Evolutionary conservation across 2,797 vertebrate genomes (phyloP).

Genomic region (Anas bernieri): DNA sequence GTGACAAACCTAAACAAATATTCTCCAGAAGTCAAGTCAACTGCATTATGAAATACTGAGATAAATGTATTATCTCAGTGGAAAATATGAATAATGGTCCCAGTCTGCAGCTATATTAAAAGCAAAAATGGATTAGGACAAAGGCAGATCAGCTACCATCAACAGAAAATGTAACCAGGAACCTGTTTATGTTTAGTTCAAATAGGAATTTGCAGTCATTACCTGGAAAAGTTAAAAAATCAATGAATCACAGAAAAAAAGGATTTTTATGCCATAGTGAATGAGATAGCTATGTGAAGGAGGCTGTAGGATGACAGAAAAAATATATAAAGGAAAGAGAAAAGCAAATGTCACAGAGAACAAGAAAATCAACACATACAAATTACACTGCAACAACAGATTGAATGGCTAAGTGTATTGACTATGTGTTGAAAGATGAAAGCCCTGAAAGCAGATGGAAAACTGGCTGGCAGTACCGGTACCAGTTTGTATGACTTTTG

Average conservation of each 20-base stretch:
- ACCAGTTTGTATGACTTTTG: not conserved
- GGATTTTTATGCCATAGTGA: not conserved
- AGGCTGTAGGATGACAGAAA: not conserved
- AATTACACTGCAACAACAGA: not conserved
- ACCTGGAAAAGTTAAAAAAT: slow-evolving; percentile 2
- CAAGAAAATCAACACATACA: not conserved
- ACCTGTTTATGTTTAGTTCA: not conserved
- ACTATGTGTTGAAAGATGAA: not conserved
- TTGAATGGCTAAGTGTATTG: not conserved
- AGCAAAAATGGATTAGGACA: not conserved
- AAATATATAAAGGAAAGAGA: not conserved
- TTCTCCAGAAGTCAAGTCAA: not conserved
- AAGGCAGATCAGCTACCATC: not conserved
- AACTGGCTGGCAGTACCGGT: not conserved
- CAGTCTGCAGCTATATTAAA: not conserved
- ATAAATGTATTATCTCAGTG: not conserved
- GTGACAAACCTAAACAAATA: not conserved
- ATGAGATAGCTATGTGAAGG: not conserved
- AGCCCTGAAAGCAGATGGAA: not conserved
- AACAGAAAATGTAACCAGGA: not conserved
- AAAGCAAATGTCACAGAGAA: slow-evolving; percentile 36
- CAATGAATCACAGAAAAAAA: not conserved
- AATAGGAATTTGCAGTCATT: not conserved
- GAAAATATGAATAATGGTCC: not conserved
- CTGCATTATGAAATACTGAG: not conserved